A percentile compares a stretch with the other conserved stretches of the same genome.
Conservation (phyloP, 2,888 invertebrate species). For the Tetrapedia diversipes region DNA sequence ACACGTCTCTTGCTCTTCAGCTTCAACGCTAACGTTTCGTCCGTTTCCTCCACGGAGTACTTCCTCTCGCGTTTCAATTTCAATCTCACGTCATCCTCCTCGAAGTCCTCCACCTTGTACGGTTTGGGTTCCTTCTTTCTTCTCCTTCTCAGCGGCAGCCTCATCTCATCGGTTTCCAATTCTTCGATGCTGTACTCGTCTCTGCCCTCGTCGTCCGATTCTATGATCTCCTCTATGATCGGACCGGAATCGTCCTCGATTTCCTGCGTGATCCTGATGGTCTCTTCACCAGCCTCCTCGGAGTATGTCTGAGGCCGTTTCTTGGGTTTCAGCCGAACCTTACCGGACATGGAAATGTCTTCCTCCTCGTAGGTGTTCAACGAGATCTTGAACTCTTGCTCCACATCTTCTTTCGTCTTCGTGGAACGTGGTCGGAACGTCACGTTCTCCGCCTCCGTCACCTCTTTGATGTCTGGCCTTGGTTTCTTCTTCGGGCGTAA, state of each 20-base stretch:
- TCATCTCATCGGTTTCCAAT: slow-evolving; percentile 80
- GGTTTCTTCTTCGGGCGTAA: slow-evolving; percentile 88
- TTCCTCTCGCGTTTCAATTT: slow-evolving; percentile 83
- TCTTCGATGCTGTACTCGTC: slow-evolving; percentile 84
- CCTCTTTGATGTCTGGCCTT: slow-evolving; percentile 88
- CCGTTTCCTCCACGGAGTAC: slow-evolving; percentile 83
- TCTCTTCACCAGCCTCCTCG: slow-evolving; percentile 91
- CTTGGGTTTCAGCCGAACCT: slow-evolving; percentile 89
- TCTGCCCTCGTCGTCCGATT: slow-evolving; percentile 85
- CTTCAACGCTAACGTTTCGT: slow-evolving; percentile 88
- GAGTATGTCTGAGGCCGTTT: slow-evolving; percentile 89
- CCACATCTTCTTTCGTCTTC: slow-evolving; percentile 93
- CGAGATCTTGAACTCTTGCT: slow-evolving; percentile 94
- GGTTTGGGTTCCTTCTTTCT: slow-evolving; percentile 76
- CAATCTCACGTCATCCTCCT: slow-evolving; percentile 83
- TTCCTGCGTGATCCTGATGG: slow-evolving; percentile 88
- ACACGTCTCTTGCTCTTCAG: slow-evolving; percentile 88
- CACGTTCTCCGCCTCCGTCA: slow-evolving; percentile 90
- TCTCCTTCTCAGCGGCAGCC: slow-evolving; percentile 78
- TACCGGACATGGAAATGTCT: slow-evolving; percentile 93
- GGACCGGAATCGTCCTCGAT: slow-evolving; percentile 86
- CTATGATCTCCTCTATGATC: slow-evolving; percentile 86
- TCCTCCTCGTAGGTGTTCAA: slow-evolving; percentile 94
- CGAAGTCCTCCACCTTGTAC: slow-evolving; percentile 84
- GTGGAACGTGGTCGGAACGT: slow-evolving; percentile 90